These are phyloP conservation scores for Lomographa bimaculata DNA, from an alignment of 2,888 invertebrate genomes.

Conservation along the genomic window DNA sequence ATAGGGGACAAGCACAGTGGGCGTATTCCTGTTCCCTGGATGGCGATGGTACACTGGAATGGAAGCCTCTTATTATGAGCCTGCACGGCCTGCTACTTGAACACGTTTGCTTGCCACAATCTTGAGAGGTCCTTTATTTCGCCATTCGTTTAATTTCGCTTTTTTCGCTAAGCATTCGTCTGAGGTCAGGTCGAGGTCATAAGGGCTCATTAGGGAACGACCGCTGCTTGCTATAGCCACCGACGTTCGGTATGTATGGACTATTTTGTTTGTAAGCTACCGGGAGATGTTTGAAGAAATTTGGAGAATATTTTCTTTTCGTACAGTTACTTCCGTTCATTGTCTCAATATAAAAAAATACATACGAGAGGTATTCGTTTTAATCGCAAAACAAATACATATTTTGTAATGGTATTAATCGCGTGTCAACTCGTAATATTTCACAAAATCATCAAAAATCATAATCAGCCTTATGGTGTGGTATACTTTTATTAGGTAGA, in stretches of 20 bases:
- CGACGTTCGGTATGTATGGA: not conserved
- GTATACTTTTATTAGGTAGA: too few species aligned
- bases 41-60: conserved; percentile 49
- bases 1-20: conserved; percentile 52
- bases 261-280: not conserved
- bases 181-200: conserved; percentile 20
- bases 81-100: conserved; percentile 72
- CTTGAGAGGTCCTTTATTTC: conserved; percentile 64
- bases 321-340: too few species aligned
- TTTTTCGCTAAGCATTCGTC: conserved; percentile 38
- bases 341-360: too few species aligned
- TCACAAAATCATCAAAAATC: too few species aligned
- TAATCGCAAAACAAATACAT: too few species aligned
- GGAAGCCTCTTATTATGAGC: conserved; percentile 74
- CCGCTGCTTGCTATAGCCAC: conserved; percentile 15
- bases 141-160: conserved; percentile 54
- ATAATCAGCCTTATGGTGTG: too few species aligned
- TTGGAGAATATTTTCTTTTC: too few species aligned
- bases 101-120: conserved; percentile 77
- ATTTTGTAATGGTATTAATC: too few species aligned
- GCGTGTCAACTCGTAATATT: too few species aligned
- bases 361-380: too few species aligned
- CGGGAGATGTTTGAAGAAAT: not conserved
- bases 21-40: conserved; percentile 38
- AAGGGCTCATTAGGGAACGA: conserved; percentile 20